Evolutionary conservation across 2,797 vertebrate genomes (phyloP), one percentile per base, ranked within the genome.

Genomic region (Scomberomorus guttatus): DNA sequence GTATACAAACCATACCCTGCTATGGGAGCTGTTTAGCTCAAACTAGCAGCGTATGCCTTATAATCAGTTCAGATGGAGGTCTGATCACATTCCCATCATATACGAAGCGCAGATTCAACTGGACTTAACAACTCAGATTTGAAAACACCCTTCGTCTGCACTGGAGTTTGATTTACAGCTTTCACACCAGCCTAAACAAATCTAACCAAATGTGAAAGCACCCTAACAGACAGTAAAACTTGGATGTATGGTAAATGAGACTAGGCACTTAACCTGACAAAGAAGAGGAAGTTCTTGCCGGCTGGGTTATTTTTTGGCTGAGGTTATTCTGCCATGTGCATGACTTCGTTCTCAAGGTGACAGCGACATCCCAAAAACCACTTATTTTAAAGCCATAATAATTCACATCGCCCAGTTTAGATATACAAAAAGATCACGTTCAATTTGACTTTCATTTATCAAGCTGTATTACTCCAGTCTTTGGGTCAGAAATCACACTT

Each of bases 371-470:
- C 29, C 68, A 24, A 7, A 77, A 84, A 75, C 72, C 82, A 84
- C 75, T 84, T 81, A 67, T 55, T 58, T 72, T 69, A 65, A 79
- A 84, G 54, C 79, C 56, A 2, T 50, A 72, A 85, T 66, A 82
- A 67, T 24, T 75, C 24, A 62, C 68, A 48, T 81, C 71, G 76
- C 48, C 39, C 11, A 54, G 42, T 75, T 80, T 63, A 55, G 69
- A 75, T 57, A 69, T 72, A 81, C 79, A 75, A 81, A 86, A 77
- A 84, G 59, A 83, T 90, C 84, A 80, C 71, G 44, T 86, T 79
- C 83, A 87, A 87, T 90, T 83, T 87, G 74, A 87, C 75, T 88
- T 86, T 75, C 79, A 90, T 91, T 88, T 79, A 83, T 90, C 84
- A 89, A 39, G 48, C 72, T 51, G 57, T 52, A 72, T 56, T 83